A percentile compares a stretch with the other conserved stretches of the same genome.
These are phyloP conservation scores for Cabera pusaria DNA, from an alignment of 2,888 invertebrate species.

Conservation along the genomic window DNA sequence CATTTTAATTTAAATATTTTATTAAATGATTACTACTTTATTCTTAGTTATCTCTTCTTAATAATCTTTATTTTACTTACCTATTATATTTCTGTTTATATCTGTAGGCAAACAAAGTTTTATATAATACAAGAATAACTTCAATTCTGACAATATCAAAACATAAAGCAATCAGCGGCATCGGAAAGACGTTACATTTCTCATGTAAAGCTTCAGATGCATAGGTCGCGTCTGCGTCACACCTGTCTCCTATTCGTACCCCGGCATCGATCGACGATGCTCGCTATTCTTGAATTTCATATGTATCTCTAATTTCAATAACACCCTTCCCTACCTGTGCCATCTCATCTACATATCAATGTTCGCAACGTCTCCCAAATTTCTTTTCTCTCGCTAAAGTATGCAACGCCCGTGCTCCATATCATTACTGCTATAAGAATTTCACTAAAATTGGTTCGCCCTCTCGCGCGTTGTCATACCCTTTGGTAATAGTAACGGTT, in stretches of 20 bases:
- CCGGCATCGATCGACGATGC: slow-evolving; percentile 52
- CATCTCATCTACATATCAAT: slow-evolving; percentile 81
- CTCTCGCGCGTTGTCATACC: slow-evolving; percentile 73
- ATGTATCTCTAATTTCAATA: slow-evolving; percentile 81
- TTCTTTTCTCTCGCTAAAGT: slow-evolving; percentile 76
- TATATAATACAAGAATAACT: slow-evolving; percentile 13
- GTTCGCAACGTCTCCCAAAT: slow-evolving; percentile 72
- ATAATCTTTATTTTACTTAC: no score
- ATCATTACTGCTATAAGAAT: slow-evolving; percentile 74
- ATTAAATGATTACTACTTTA: no score
- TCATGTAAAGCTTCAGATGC: slow-evolving; percentile 35
- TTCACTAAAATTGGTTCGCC: slow-evolving; percentile 79
- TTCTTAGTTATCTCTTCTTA: no score
- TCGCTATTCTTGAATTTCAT: slow-evolving; percentile 67
- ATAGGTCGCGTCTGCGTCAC: slow-evolving; percentile 32
- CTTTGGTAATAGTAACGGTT: slow-evolving; percentile 80
- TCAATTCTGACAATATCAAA: slow-evolving; percentile 12
- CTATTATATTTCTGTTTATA: no score
- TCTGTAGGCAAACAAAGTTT: no score
- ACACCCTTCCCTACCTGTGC: slow-evolving; percentile 74
- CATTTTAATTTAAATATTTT: no score
- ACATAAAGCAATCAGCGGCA: slow-evolving; percentile 15
- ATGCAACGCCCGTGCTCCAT: slow-evolving; percentile 80
- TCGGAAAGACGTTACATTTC: slow-evolving; percentile 42
- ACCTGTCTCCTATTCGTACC: slow-evolving; percentile 46